Percentiles rank a stretch among this genome's conserved stretches.
These are phyloP conservation scores for Amphipoea lucens DNA, from an alignment of 2,888 invertebrate genomes.

Conservation along the genomic window DNA sequence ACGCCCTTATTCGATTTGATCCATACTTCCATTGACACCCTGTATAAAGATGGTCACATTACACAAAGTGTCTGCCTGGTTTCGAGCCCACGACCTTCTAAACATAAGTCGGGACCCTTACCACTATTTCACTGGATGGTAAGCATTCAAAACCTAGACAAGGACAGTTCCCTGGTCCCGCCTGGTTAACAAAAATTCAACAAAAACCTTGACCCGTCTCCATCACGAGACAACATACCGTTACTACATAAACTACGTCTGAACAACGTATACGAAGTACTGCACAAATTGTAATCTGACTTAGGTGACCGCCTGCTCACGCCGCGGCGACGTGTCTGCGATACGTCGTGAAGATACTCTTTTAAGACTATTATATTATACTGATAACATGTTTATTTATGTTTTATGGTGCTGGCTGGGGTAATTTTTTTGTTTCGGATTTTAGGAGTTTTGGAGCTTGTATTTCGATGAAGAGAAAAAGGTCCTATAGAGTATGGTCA, in stretches of 20 bases:
- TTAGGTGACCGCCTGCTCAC: constrained; percentile 72
- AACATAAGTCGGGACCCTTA: neutral
- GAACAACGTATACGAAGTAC: neutral
- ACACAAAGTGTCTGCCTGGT: neutral
- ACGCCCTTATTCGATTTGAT: no score
- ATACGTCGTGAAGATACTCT: constrained; percentile 78
- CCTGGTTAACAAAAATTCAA: neutral
- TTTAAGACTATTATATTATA: constrained; percentile 48
- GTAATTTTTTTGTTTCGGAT: neutral
- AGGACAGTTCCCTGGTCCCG: neutral
- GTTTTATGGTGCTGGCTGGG: constrained; percentile 5
- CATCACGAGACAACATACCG: constrained; percentile 24
- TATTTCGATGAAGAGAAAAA: neutral
- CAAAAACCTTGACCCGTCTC: constrained; percentile 1
- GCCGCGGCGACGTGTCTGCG: constrained; percentile 76
- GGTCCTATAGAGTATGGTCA: neutral
- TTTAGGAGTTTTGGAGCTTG: neutral
- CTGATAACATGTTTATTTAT: constrained; percentile 42
- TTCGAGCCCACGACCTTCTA: neutral
- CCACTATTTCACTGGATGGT: neutral
- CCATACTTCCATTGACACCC: no score
- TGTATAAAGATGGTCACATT: no score
- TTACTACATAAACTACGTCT: constrained; percentile 13
- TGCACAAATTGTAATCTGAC: constrained; percentile 58
- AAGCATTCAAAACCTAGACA: neutral